Evolutionary conservation across 2,888 invertebrate species (phyloP), one percentile per base, ranked within the genome.

Genomic region (Troilus luridus): DNA sequence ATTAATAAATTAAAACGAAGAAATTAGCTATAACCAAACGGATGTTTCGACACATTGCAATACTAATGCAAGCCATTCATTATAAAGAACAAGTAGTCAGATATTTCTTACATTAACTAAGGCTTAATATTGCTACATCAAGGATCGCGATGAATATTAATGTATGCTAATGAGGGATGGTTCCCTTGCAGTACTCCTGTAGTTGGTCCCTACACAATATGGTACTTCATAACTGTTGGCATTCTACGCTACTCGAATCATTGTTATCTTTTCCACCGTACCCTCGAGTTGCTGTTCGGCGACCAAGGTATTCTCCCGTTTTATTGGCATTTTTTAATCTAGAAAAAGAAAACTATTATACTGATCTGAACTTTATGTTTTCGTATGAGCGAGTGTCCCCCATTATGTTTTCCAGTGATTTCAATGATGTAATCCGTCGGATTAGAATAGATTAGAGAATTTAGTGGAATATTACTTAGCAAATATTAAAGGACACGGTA

Each of bases 71-170:
- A 77, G 27, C 17, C 72, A 77, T 77, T 77, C 72, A 77, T 77
- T 41, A 27, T 8, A 72, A 41, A 17, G 27, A 27, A 17, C 27
- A 77, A 41, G 72, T 77, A 77, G 72, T 77, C 72, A 41, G 72
- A 27, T 77, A 77, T 77, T 77, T 77, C 72, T 77, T 41, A 77
- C 72, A 77, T 41, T 77, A 77, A 77, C 12, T 27, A 77, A 77
- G 41, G 72, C 27, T 77, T 77, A 77, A 41, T 77, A 77, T 77
- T 77, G 72, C 72, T 17, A 27, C 72, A 77, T 77, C 72, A 77
- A 77, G 27, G 27, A 85, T 85, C 12, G 85, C 54, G 56, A 85
- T 85, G 85, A 85, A 85, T 85, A 85, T 85, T 85, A 85, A 85
- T 85, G 54, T 56, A 85, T 85, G 85, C 0, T 85, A 85, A 85